phyloP scores from a whole-genome alignment of 2,888 invertebrate species.

The Eugnorisma glareosa region DNA sequence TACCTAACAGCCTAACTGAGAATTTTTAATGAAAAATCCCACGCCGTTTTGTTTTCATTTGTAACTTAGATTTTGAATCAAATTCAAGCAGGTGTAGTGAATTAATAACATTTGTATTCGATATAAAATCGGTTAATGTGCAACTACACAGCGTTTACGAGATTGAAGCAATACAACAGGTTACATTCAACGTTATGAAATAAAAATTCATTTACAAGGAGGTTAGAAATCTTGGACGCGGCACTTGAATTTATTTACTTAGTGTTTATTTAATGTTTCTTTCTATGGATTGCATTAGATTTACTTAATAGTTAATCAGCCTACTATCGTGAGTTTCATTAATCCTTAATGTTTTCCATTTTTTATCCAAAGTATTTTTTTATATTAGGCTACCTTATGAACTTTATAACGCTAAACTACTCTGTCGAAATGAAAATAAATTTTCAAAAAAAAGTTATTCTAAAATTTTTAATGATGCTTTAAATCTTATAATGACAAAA shows the following conservation, averaged over 20 bases:
- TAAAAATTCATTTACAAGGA: slow-evolving; percentile 71
- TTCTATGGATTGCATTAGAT: not conserved
- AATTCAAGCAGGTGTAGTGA: slow-evolving; percentile 11
- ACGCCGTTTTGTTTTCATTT: not conserved
- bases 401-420: not conserved
- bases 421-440: no score
- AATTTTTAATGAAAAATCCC: no score
- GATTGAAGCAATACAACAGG: slow-evolving; percentile 74
- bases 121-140: slow-evolving; percentile 58
- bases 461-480: not conserved
- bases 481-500: not conserved
- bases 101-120: slow-evolving; percentile 37
- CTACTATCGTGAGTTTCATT: no score
- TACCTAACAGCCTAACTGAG: no score
- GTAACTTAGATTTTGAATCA: not conserved
- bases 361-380: not conserved
- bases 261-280: not conserved
- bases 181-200: slow-evolving; percentile 74
- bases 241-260: slow-evolving; percentile 35
- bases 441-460: not conserved
- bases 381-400: not conserved
- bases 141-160: slow-evolving; percentile 67
- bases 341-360: no score
- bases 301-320: not conserved
- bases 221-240: slow-evolving; percentile 66